A percentile compares a stretch with the other conserved stretches of the same genome.
Conservation (phyloP, 1,140 invertebrate genomes). For the Pseudomyrmex gracilis region DNA sequence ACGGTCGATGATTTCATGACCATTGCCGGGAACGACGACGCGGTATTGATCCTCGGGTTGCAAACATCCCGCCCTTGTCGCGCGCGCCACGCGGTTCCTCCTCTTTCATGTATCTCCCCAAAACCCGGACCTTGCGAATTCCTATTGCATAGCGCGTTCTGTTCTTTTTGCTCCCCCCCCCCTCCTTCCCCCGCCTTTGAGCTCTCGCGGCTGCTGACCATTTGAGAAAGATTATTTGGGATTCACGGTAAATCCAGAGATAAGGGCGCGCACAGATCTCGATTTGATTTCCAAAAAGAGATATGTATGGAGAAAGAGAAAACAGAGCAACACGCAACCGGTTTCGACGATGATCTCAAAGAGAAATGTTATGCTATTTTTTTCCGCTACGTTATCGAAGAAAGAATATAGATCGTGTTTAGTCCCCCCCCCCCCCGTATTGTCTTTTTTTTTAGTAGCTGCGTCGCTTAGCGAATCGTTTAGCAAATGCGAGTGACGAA, state of each 20-base stretch:
- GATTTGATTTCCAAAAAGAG: neutral
- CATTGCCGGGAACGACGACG: slow-evolving; percentile 20
- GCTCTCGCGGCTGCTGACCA: neutral
- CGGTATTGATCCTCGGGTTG: slow-evolving; percentile 56
- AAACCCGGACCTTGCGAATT: slow-evolving; percentile 17
- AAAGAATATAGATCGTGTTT: slow-evolving; percentile 23
- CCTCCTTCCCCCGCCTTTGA: slow-evolving; percentile 10
- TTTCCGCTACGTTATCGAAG: neutral
- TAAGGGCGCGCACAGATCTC: neutral
- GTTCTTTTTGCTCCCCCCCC: slow-evolving; percentile 5
- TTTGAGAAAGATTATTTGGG: slow-evolving; percentile 16
- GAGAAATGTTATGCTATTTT: neutral
- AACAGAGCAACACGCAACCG: neutral
- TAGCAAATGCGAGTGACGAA: neutral
- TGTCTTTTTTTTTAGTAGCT: neutral
- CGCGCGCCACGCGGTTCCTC: slow-evolving; percentile 45
- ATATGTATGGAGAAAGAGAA: neutral
- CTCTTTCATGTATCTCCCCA: slow-evolving; percentile 58
- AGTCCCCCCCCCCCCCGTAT: neutral
- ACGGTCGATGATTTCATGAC: slow-evolving; percentile 52
- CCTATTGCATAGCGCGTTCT: slow-evolving; percentile 25
- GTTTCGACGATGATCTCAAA: neutral
- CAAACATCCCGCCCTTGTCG: slow-evolving; percentile 37
- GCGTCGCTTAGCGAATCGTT: neutral
- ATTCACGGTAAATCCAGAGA: slow-evolving; percentile 13